Percentiles rank a stretch among this genome's conserved stretches.
phyloP scores from a whole-genome alignment of 2,797 vertebrate genomes.

The Takifugu ocellatus region DNA sequence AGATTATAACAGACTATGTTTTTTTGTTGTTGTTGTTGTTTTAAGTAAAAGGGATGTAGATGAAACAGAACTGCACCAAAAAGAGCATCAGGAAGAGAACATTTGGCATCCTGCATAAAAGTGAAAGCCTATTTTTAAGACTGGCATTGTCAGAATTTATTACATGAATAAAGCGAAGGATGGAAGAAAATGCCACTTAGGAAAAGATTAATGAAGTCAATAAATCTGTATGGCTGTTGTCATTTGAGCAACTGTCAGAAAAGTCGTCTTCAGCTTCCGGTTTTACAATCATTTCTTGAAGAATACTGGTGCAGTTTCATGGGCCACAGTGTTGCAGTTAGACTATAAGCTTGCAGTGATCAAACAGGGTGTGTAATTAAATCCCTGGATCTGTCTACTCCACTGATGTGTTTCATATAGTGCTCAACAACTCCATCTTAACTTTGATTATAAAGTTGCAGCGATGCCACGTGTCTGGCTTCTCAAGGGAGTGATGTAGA shows the following conservation, averaged over 20 bases:
- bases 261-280: constrained; percentile 7
- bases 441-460: constrained; percentile 52
- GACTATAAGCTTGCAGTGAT: constrained; percentile 32
- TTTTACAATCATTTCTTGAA: constrained; percentile 4
- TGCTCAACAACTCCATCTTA: constrained; percentile 38
- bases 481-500: constrained; percentile 40
- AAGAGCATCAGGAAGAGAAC: not conserved
- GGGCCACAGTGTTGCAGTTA: constrained; percentile 10
- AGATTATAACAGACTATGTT: too few species aligned
- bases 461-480: constrained; percentile 44
- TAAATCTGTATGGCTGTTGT: too few species aligned
- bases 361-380: constrained; percentile 31
- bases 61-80: too few species aligned
- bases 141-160: constrained; percentile 32
- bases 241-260: constrained; percentile 1
- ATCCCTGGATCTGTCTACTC: constrained; percentile 28
- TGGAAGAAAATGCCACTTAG: constrained; percentile 2
- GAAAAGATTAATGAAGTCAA: too few species aligned
- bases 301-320: not conserved
- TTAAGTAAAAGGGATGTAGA: too few species aligned
- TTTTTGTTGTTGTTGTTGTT: too few species aligned
- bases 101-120: constrained; percentile 4
- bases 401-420: constrained; percentile 40
- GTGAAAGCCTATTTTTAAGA: constrained; percentile 28
- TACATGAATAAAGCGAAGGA: constrained; percentile 8